phyloP scores from a whole-genome alignment of 2,797 vertebrate genomes.

The Aulostomus chinensis region DNA sequence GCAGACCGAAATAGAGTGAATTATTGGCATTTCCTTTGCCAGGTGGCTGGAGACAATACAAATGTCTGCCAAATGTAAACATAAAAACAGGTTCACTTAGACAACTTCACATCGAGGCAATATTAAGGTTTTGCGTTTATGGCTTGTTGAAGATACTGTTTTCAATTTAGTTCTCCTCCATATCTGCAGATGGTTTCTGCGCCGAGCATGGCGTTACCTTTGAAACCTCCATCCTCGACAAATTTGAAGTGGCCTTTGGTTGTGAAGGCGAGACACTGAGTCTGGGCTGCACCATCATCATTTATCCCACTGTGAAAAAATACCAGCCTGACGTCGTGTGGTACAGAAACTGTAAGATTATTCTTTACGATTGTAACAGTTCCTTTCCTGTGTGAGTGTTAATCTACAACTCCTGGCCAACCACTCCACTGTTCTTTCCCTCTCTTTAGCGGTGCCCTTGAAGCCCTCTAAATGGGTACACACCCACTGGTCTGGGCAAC shows the following conservation, averaged over 20 bases:
- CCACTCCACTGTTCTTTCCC: background rate
- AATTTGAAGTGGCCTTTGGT: constrained; percentile 93
- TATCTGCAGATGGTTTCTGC: constrained; percentile 83
- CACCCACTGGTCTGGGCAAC: constrained; percentile 91
- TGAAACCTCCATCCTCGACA: constrained; percentile 89
- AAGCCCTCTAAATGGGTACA: constrained; percentile 91
- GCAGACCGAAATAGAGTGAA: too few species aligned
- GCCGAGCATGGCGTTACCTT: constrained; percentile 92
- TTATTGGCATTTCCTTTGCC: too few species aligned
- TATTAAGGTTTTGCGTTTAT: too few species aligned
- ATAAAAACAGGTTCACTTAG: too few species aligned
- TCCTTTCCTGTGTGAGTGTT: background rate
- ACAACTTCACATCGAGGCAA: too few species aligned
- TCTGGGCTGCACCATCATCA: constrained; percentile 91
- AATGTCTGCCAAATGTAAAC: too few species aligned
- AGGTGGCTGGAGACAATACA: too few species aligned
- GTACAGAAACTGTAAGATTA: constrained; percentile 84
- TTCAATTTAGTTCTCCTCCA: background rate
- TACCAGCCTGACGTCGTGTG: constrained; percentile 94
- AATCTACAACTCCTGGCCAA: background rate
- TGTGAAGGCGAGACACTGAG: constrained; percentile 93
- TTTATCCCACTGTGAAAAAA: constrained; percentile 92
- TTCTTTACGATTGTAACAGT: background rate
- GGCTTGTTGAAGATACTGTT: too few species aligned
- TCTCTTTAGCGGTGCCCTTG: constrained; percentile 81